A percentile compares a stretch with the other conserved stretches of the same genome.
Evolutionary conservation across 37 sponge, comb jelly and placozoan species (phyloP).

Genomic region (Diacarnus erythraeanus): DNA sequence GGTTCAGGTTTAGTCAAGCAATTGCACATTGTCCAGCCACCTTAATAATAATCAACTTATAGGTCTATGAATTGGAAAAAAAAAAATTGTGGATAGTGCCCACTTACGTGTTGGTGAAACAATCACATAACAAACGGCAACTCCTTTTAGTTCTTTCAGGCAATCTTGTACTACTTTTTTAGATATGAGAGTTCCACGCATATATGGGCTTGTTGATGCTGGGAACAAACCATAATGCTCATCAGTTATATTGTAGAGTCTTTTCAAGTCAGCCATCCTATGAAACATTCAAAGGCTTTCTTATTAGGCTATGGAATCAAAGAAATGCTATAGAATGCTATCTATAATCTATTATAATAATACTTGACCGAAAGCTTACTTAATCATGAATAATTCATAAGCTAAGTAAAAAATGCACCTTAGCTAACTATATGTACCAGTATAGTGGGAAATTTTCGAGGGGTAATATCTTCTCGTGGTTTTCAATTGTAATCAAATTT

Average conservation of each 20-base stretch:
- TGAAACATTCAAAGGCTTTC: not conserved
- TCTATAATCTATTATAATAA: too few species aligned
- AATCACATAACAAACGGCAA: not conserved
- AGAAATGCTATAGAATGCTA: too few species aligned
- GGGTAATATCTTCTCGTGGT: too few species aligned
- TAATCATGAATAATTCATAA: too few species aligned
- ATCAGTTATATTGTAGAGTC: slow-evolving; percentile 2
- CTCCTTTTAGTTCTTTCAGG: slow-evolving; percentile 4
- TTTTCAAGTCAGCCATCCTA: slow-evolving; percentile 10
- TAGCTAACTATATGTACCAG: too few species aligned
- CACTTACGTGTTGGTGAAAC: slow-evolving; percentile 10
- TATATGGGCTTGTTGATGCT: slow-evolving; percentile 4
- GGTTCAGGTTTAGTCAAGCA: slow-evolving; percentile 12
- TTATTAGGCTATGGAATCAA: too few species aligned
- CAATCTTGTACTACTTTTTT: not conserved
- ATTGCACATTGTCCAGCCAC: not conserved
- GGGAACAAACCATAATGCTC: slow-evolving; percentile 2
- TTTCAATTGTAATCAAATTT: too few species aligned
- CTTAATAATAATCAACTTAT: not conserved
- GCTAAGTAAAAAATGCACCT: too few species aligned
- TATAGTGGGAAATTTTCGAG: too few species aligned
- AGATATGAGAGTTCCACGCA: slow-evolving; percentile 10
- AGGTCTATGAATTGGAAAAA: not conserved
- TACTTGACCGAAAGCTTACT: too few species aligned
- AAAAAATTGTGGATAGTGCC: not conserved